Evolutionary conservation across 64 coral and sea anemone species (phyloP), one percentile per base, ranked within the genome.

Genomic region (Trachythela sp.): DNA sequence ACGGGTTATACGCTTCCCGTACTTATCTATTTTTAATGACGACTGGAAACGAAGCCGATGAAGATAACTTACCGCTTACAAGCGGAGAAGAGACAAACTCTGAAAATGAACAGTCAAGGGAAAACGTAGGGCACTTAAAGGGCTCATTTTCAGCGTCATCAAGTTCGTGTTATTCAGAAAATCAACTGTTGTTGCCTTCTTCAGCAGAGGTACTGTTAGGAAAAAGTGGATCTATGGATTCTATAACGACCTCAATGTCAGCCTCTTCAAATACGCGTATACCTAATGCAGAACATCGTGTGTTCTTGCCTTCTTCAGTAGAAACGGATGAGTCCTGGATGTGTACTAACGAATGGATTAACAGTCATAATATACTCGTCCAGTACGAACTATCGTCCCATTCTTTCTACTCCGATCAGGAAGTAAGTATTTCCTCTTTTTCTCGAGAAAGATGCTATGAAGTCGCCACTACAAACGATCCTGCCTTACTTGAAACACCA

Each of bases 11-110:
- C 60, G 7, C 85, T 60, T 24, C 48, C 33, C 48, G 50, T 38
- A 30, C 51, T 29, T 60, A 58, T 35, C 60, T 87, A 13, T 87
- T 59, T 56, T 58, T 87, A 34, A 87, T 87, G 85, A 87, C 85
- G 11, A 54, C 85, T 56, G 13, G 38, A 39, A 87, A 45, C 0
- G 9, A 60, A 87, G 48, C 2, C 9, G 18, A 52, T 87, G 51
- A 58, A 87, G 85, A 18, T 56, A 50, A 13, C 22, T 9, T 24
- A n/a, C n/a, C 22, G 26, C 35, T n/a, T 5, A 2, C 11, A n/a
- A 10, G 10, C 5, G 48, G 48, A 43, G 26, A 43, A 41, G 38
- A 48, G 29, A 43, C 50, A 48, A 84, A 45, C 24, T 42, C 83
- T 45, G n/a, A 27, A 31, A 45, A 27, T 7, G 36, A 84, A 84